These are phyloP conservation scores for Tenualosa ilisha DNA, from an alignment of 2,797 vertebrate genomes.

Conservation along the genomic window DNA sequence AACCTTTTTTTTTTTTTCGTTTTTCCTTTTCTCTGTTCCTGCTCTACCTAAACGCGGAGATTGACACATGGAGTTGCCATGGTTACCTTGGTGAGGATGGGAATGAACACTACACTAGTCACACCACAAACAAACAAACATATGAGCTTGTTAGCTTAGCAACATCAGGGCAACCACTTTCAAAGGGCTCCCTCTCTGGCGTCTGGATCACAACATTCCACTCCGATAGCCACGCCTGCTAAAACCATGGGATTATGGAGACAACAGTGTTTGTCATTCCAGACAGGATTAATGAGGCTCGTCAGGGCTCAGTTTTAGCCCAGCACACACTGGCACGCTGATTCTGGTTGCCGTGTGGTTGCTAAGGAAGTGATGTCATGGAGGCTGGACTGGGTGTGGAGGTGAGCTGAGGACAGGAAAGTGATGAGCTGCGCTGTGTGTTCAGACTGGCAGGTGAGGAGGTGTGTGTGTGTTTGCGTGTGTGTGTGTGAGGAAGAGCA, in stretches of 20 bases:
- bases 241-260: too few species aligned
- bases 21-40: neutral
- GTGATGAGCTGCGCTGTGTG: neutral
- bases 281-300: too few species aligned
- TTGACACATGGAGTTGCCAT: neutral
- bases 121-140: neutral
- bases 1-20: neutral
- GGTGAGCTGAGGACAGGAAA: neutral
- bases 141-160: neutral
- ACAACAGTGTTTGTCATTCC: too few species aligned
- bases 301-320: neutral
- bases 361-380: neutral
- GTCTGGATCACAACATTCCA: neutral
- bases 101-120: neutral
- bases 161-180: neutral
- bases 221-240: too few species aligned
- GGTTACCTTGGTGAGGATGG: neutral
- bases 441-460: neutral
- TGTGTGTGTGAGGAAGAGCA: neutral
- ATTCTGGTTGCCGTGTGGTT: constrained; percentile 5
- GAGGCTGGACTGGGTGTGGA: neutral
- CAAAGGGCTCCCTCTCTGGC: neutral
- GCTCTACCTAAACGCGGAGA: neutral
- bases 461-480: constrained; percentile 30
- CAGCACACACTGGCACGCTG: neutral